Conservation (phyloP, 2,113 vertebrate genomes). For the Xiphorhynchus elegans region DNA sequence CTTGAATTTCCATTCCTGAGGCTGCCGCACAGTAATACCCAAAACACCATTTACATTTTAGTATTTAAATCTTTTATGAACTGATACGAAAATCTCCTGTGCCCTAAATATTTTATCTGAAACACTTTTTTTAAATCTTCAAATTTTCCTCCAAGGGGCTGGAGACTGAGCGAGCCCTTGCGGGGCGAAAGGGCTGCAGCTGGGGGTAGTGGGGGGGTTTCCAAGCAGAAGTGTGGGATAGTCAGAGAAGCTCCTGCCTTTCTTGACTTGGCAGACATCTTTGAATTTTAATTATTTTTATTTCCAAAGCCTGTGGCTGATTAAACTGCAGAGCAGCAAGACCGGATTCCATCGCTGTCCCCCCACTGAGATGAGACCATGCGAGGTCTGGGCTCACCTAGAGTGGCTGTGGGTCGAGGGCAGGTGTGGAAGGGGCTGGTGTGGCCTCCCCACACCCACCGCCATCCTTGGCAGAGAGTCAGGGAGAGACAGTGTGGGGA, state of each 20-base stretch:
- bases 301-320: neutral
- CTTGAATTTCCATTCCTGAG: slow-evolving; percentile 10
- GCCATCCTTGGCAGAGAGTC: neutral
- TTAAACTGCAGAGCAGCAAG: neutral
- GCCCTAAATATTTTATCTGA: slow-evolving; percentile 51
- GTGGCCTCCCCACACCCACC: accelerated
- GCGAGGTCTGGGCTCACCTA: accelerated
- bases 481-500: neutral
- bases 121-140: neutral
- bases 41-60: slow-evolving; percentile 23
- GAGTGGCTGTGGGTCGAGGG: accelerated
- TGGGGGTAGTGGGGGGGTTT: neutral
- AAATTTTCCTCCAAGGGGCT: neutral
- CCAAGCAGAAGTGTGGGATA: neutral
- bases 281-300: neutral
- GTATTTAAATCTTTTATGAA: slow-evolving; percentile 37
- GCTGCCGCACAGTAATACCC: neutral
- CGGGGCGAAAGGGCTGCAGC: neutral
- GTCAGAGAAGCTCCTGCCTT: neutral
- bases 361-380: accelerated
- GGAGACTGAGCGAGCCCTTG: neutral
- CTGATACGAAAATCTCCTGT: neutral
- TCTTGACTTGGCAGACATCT: neutral
- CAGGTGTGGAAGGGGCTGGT: accelerated
- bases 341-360: accelerated